Conservation (phyloP, 2,113 vertebrate genomes). For the Chlorodrepanis virens region DNA sequence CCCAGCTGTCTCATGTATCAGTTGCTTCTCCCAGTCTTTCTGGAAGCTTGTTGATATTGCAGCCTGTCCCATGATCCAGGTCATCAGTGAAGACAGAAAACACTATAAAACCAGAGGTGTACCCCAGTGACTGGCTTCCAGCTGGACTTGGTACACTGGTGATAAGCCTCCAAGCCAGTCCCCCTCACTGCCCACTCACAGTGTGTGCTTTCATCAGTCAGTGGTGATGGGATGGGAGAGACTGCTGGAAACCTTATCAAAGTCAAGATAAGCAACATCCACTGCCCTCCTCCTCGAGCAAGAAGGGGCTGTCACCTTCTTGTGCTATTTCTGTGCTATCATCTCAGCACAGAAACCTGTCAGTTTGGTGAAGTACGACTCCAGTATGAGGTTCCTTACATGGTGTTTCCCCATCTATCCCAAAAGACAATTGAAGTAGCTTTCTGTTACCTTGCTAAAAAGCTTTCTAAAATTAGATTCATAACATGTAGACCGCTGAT, state of each 20-base stretch:
- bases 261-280: neutral
- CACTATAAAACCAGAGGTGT: neutral
- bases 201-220: neutral
- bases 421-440: neutral
- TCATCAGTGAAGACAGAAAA: neutral
- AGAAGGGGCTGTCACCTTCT: no score
- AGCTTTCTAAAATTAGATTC: neutral
- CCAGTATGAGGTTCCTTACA: accelerated
- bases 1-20: neutral
- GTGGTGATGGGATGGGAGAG: neutral
- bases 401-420: neutral
- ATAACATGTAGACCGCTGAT: neutral
- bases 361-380: neutral
- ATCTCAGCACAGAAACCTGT: neutral
- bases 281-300: neutral
- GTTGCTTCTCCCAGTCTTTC: neutral
- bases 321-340: no score
- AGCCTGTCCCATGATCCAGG: neutral
- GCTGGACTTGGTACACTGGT: neutral
- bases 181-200: neutral
- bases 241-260: neutral
- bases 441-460: neutral
- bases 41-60: neutral
- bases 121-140: neutral
- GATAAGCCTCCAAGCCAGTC: neutral